Evolutionary conservation across 2,888 invertebrate species (phyloP).

Genomic region (Eupithecia dodoneata): DNA sequence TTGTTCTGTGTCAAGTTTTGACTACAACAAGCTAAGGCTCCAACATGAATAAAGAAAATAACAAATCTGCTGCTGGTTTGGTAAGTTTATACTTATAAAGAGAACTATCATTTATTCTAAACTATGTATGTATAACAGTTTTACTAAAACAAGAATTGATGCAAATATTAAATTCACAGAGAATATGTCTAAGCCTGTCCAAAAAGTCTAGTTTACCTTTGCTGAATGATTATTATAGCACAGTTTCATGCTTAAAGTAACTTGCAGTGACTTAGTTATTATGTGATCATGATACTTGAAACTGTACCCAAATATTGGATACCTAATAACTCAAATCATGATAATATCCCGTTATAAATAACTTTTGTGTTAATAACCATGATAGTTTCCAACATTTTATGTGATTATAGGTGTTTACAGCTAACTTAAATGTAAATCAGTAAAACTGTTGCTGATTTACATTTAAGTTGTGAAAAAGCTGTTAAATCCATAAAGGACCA

Average conservation of each 20-base stretch:
- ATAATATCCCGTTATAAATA: too few species aligned
- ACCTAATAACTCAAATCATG: too few species aligned
- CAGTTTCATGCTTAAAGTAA: too few species aligned
- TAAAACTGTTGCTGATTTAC: background rate
- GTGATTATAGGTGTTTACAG: background rate
- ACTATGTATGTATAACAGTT: too few species aligned
- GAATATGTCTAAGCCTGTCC: background rate
- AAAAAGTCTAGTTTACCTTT: background rate
- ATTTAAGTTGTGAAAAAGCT: background rate
- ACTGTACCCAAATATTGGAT: too few species aligned
- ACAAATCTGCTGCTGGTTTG: conserved; percentile 68
- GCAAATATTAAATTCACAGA: background rate
- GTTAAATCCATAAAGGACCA: background rate
- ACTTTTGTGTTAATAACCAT: too few species aligned
- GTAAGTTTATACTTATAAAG: conserved; percentile 52
- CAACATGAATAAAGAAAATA: conserved; percentile 64
- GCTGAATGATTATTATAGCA: background rate
- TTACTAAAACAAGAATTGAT: too few species aligned
- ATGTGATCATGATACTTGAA: too few species aligned
- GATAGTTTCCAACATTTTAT: too few species aligned
- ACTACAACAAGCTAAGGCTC: background rate
- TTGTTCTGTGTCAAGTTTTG: background rate
- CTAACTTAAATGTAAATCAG: background rate
- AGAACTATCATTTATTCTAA: too few species aligned
- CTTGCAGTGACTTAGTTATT: too few species aligned